Base-by-base conservation (phyloP, 2,113 vertebrate species). In the Tichodroma muraria region DNA sequence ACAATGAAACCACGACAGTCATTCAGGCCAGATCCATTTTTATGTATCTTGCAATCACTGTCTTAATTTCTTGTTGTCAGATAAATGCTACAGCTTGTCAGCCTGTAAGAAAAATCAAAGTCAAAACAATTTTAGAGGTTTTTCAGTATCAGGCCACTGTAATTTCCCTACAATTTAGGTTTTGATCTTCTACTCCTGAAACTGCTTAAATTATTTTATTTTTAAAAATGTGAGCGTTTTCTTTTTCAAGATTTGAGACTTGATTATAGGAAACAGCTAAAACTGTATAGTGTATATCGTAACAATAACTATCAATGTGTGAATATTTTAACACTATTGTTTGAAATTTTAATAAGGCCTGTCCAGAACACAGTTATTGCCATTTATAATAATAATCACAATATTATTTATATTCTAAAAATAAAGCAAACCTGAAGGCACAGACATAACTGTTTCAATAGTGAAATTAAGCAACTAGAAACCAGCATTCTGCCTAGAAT, bases 301-400 rank as follows among this genome's bases (percentile, higher is more conserved):
- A 91, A 86, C 13, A 80, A 64, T 69, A 97, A 95, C 80, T 97
- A 88, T 56, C 94, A 88, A 71, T 97, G 96, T 86, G 92, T 97
- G 96, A 96, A 57, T 86, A 94, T 89, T 95, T 95, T 59, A 96
- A 78, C 77, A 75, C n/a, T n/a, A n/a, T 78, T 28, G 86, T 77
- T 88, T 88, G 85, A 94, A 88, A 96, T 96, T 90, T 79, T 94
- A 96, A 40, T 71, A 94, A 94, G 88, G 89, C 83, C 80, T 91
- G 70, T 86, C 94, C 87, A 95, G 90, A 97, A 96, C 80, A 72
- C 60, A 80, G 90, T 97, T 98, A 97, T 97, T 98, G 97, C 97
- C 97, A 70, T 94, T 44, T 44, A 44, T 44, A 44, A 44, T 44
- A 19, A 19, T 44, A 44, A 44, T 44, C 18, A 17, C 18, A 44